These are phyloP conservation scores for Trachops cirrhosus DNA, from an alignment of 2,797 vertebrate species.

Conservation along the genomic window DNA sequence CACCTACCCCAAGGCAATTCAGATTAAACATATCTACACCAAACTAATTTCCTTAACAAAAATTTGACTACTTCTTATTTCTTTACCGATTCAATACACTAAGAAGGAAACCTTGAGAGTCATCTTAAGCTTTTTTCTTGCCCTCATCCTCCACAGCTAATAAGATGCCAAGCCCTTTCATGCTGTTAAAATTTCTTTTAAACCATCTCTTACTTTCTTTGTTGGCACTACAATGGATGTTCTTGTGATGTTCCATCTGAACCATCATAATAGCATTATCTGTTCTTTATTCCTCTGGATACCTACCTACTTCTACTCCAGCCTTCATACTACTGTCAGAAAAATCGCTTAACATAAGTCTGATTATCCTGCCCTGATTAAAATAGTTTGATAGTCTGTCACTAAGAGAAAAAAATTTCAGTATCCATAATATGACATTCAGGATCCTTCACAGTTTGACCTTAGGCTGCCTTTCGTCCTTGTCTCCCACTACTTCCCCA, in stretches of 20 bases:
- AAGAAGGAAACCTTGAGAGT: background rate
- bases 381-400: slow-evolving; percentile 8
- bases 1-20: background rate
- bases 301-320: background rate
- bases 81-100: background rate
- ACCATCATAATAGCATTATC: background rate
- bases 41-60: background rate
- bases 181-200: background rate
- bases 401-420: background rate
- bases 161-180: background rate
- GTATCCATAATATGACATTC: background rate
- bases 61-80: background rate
- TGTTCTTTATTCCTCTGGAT: background rate
- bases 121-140: background rate
- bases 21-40: background rate
- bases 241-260: background rate
- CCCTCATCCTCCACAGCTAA: background rate
- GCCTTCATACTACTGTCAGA: background rate
- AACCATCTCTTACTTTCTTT: background rate
- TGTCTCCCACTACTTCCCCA: background rate
- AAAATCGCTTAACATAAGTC: slow-evolving; percentile 1
- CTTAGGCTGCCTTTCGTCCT: background rate
- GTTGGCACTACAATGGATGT: background rate
- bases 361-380: background rate
- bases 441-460: background rate